A percentile compares a stretch with the other conserved stretches of the same genome.
These are phyloP conservation scores for Tetranychus truncatus DNA, from an alignment of 2,888 invertebrate genomes.

Conservation along the genomic window DNA sequence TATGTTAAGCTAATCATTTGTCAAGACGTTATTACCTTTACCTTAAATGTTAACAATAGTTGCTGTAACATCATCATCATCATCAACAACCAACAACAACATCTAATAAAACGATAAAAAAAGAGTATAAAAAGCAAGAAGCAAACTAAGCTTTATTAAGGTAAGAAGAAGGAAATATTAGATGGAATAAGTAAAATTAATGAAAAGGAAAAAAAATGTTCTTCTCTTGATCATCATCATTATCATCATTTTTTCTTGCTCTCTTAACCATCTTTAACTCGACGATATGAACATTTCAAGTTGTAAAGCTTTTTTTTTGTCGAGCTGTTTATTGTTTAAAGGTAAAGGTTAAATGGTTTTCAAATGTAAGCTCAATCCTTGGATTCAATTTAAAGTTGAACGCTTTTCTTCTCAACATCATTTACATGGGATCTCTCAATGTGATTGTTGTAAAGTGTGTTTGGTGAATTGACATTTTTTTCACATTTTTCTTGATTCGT, in stretches of 20 bases:
- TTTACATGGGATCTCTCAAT: neutral
- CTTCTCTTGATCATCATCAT: neutral
- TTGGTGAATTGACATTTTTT: too few species aligned
- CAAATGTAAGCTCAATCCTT: too few species aligned
- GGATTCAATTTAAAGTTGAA: neutral
- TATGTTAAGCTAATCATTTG: neutral
- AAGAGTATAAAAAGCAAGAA: neutral
- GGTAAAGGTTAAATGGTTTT: too few species aligned
- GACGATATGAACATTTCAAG: too few species aligned
- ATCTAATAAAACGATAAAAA: neutral
- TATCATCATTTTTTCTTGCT: neutral
- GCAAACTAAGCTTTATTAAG: neutral
- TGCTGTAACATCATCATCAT: neutral
- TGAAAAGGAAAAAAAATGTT: neutral
- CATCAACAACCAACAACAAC: neutral
- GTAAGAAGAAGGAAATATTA: neutral
- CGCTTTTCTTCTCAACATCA: neutral
- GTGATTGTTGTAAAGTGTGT: neutral
- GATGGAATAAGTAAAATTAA: neutral
- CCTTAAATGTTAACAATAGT: neutral
- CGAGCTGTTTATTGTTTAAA: too few species aligned
- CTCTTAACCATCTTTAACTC: neutral
- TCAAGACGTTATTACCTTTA: neutral
- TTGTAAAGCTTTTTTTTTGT: too few species aligned
- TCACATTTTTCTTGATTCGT: too few species aligned